Percentiles rank a stretch among this genome's conserved stretches.
phyloP scores from a whole-genome alignment of 1,140 invertebrate genomes.

The Agrypnia vestita region DNA sequence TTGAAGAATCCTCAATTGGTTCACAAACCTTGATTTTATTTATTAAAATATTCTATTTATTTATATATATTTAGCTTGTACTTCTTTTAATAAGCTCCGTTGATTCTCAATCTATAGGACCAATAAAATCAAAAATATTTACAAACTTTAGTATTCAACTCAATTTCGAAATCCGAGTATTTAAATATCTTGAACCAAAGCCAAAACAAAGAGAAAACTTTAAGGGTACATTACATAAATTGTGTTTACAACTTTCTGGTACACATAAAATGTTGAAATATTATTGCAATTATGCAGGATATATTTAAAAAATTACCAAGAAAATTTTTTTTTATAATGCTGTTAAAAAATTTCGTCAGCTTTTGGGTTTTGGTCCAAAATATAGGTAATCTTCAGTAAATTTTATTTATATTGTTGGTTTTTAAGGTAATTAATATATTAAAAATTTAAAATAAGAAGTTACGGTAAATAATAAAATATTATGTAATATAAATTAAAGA shows the following conservation, averaged over 20 bases:
- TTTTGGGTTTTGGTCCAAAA: no score
- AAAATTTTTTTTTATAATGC: no score
- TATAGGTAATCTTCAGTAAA: no score
- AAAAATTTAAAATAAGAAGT: neutral
- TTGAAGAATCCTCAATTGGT: neutral
- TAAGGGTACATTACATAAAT: no score
- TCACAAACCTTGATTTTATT: constrained; percentile 2
- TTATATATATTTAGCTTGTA: constrained; percentile 10
- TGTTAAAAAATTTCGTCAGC: no score
- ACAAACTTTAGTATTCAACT: neutral
- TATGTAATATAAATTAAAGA: neutral
- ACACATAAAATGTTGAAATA: no score
- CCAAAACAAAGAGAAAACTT: neutral
- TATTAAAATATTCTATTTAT: neutral
- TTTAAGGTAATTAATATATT: neutral
- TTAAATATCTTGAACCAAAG: neutral
- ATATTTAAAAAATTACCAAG: no score
- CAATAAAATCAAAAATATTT: constrained; percentile 53
- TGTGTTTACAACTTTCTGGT: no score
- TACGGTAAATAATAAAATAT: neutral
- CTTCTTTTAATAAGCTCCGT: constrained; percentile 55
- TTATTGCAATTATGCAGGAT: no score
- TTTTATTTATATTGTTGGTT: no score
- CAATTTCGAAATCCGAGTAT: neutral
- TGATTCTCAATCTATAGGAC: constrained; percentile 60